phyloP scores from a whole-genome alignment of 2,797 vertebrate species.

The Chrysocyon brachyurus region DNA sequence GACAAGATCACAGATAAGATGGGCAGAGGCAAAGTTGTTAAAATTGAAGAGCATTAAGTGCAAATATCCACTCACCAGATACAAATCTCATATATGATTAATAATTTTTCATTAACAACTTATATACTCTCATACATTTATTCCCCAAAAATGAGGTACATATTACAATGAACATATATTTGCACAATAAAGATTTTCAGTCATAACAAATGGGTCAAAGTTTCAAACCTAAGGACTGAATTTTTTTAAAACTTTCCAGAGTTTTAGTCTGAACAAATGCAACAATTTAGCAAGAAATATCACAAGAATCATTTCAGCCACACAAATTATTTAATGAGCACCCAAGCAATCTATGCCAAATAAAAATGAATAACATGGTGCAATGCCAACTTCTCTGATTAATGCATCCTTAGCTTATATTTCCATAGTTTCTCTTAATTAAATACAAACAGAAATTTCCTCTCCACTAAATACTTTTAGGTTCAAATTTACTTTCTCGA shows the following conservation, averaged over 20 bases:
- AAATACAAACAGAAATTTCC: conserved; percentile 85
- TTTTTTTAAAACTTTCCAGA: conserved; percentile 21
- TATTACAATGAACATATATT: not conserved
- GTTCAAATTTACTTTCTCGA: conserved; percentile 79
- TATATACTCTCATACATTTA: not conserved
- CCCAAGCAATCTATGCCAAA: conserved; percentile 79
- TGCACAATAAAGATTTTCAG: conserved; percentile 6
- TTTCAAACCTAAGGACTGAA: not conserved
- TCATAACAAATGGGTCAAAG: conserved; percentile 19
- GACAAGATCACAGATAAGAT: not conserved
- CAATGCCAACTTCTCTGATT: conserved; percentile 82
- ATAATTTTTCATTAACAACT: conserved; percentile 18
- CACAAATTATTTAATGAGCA: conserved; percentile 79
- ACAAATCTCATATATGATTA: not conserved
- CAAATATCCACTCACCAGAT: not conserved
- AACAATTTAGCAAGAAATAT: conserved; percentile 56
- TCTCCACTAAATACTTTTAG: conserved; percentile 76
- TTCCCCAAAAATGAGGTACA: not conserved
- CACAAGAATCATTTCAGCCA: conserved; percentile 76
- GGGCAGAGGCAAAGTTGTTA: not conserved
- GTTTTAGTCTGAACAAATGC: not conserved
- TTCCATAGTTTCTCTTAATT: conserved; percentile 86
- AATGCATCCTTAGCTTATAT: conserved; percentile 77
- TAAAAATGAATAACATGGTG: conserved; percentile 78
- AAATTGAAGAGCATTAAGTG: not conserved